A percentile compares a stretch with the other conserved stretches of the same genome.
phyloP scores from a whole-genome alignment of 2,888 invertebrate species.

The Netelia inedita region DNA sequence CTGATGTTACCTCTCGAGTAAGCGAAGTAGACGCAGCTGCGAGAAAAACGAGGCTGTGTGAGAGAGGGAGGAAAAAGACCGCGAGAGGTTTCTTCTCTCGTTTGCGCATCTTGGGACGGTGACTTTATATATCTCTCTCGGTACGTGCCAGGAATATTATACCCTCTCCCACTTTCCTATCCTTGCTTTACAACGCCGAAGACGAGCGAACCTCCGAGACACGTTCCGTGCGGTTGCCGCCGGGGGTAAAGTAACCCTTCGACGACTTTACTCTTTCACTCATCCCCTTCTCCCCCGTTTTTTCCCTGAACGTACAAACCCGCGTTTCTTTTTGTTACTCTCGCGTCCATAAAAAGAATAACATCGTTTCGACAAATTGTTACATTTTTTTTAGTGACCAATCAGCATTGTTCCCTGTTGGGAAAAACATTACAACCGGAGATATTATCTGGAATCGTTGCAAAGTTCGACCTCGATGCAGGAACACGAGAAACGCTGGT shows the following conservation, averaged over 20 bases:
- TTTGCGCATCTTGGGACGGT: constrained; percentile 53
- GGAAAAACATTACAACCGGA: too few species aligned
- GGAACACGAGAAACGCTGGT: too few species aligned
- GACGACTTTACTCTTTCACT: constrained; percentile 9
- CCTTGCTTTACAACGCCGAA: not conserved
- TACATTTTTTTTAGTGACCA: not conserved
- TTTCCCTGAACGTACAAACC: not conserved
- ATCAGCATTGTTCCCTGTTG: not conserved
- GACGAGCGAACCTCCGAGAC: constrained; percentile 34
- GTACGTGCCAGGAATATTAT: constrained; percentile 62
- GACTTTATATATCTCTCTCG: constrained; percentile 54
- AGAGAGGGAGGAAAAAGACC: constrained; percentile 3
- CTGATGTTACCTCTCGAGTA: not conserved
- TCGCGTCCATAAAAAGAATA: not conserved
- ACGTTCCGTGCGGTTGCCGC: not conserved
- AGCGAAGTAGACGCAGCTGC: constrained; percentile 53
- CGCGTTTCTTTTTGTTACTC: too few species aligned
- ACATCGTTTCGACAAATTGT: not conserved
- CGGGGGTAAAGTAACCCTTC: not conserved
- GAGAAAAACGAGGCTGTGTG: constrained; percentile 19
- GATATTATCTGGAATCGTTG: too few species aligned
- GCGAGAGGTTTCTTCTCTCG: constrained; percentile 55
- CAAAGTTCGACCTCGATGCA: too few species aligned
- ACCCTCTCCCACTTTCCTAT: not conserved
- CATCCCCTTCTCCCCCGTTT: not conserved